A percentile compares a stretch with the other conserved stretches of the same genome.
These are phyloP conservation scores for Ectobius pallidus DNA, from an alignment of 2,888 invertebrate genomes.

Conservation along the genomic window DNA sequence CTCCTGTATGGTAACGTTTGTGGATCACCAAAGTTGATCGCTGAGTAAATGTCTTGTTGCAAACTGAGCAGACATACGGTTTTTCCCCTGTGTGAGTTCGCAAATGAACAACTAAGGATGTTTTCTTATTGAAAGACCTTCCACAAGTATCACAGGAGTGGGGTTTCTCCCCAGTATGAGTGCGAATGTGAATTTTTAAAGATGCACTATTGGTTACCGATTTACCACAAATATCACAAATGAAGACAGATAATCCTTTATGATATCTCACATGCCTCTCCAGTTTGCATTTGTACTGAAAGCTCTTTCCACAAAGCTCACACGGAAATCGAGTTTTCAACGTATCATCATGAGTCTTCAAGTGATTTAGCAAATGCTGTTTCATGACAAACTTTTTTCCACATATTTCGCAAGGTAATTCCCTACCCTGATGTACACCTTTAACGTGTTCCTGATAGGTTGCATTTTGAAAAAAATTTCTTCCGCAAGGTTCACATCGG, in stretches of 20 bases:
- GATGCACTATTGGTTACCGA: slow-evolving; percentile 57
- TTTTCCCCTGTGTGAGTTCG: slow-evolving; percentile 59
- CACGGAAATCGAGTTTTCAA: slow-evolving; percentile 33
- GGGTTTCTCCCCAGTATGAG: slow-evolving; percentile 67
- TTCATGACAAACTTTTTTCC: slow-evolving; percentile 49
- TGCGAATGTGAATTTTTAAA: slow-evolving; percentile 65
- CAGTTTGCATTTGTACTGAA: slow-evolving; percentile 1
- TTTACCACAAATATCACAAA: slow-evolving; percentile 38
- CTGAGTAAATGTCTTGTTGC: slow-evolving; percentile 60
- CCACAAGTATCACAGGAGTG: slow-evolving; percentile 62
- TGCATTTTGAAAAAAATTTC: slow-evolving; percentile 43
- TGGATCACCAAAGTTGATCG: slow-evolving; percentile 60
- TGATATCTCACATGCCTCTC: slow-evolving; percentile 14
- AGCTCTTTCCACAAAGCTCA: slow-evolving; percentile 25
- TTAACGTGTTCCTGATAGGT: slow-evolving; percentile 36
- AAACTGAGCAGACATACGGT: slow-evolving; percentile 58
- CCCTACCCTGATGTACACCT: slow-evolving; percentile 39
- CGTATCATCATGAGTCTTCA: slow-evolving; percentile 42
- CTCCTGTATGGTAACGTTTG: slow-evolving; percentile 56
- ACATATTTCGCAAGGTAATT: slow-evolving; percentile 26
- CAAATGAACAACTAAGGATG: slow-evolving; percentile 62
- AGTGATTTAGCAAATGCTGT: slow-evolving; percentile 48
- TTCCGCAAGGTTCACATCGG: slow-evolving; percentile 37
- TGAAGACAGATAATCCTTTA: slow-evolving; percentile 55
- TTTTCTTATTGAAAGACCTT: slow-evolving; percentile 38